Evolutionary conservation across 1,140 invertebrate species (phyloP), one percentile per base, ranked within the genome.

Genomic region (Drosophila littoralis): DNA sequence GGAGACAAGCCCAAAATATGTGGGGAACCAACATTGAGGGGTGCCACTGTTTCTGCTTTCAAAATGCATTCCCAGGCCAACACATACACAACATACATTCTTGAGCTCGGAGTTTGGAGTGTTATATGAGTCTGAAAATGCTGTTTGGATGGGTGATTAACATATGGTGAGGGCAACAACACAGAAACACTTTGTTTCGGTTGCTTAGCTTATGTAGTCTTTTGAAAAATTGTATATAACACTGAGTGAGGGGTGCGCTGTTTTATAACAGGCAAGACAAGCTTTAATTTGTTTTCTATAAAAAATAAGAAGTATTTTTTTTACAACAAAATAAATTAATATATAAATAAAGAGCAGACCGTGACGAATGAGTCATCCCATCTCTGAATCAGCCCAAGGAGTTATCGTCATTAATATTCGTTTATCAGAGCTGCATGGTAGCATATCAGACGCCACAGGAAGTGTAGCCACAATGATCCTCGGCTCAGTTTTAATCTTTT

Each of bases 131-230:
- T 61, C 55, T 66, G 68, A 69, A 85, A 73, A 40, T 66, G 5
- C 58, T 83, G 68, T 86, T 86, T 86, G 71, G 73, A 81, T 79
- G 71, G 71, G 58, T 86, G 75, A 81, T 86, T 86, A 86, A 81
- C 82, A 86, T 86, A 86, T 71, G 67, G 59, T 40, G 48, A 61
- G 68, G 59, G 36, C 61, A 59, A 59, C 61, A 60, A 68, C 66
- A 42, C 43, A 38, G 9, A 52, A 43, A 45, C 57, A 35, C 45
- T 58, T 67, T 55, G 45, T 67, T 67, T 51, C 32, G 32, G 17
- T 36, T 64, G 32, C 36, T 13, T 42, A 33, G 33, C 10, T 13
- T 48, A 7, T 38, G 7, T 35, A n/a, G 10, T 52, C 50, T 54
- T 13, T 46, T 54, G 15, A 9, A 50, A 52, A 63, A 40, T 43